Evolutionary conservation across 2,113 vertebrate genomes (phyloP), one percentile per base, ranked within the genome.

Genomic region (Nannobrachium achirus): DNA sequence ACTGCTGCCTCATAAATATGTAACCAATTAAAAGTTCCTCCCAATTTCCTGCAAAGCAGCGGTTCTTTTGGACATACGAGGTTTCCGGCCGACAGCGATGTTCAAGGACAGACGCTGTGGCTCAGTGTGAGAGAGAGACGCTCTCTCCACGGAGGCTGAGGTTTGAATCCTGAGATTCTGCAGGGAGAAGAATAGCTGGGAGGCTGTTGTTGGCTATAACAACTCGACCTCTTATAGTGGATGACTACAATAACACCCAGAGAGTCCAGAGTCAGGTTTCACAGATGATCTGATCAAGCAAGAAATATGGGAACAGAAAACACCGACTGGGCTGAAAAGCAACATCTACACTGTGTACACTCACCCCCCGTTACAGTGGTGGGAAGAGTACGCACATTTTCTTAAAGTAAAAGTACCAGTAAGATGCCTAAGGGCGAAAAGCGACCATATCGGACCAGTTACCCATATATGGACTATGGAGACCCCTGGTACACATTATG

Each of bases 261-360:
- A 49, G 18, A 78, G 66, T 79, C 56, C 11, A 79, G 86, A 82
- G 56, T 91, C 84, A 71, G 78, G 80, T 92, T 89, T 91, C 85
- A 76, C 80, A 79, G 79, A 87, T 86, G 80, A 88, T 85, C 75
- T 82, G 81, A 81, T 87, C 81, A 81, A 77, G 86, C 63, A 4
- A n/a, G 71, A 79, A 85, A 75, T 86, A 89, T 88, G 79, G 73
- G 81, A 74, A 84, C 79, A 85, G 69, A 88, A 89, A 90, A 88
- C 80, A 86, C n/a, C 64, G 25, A 33, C 25, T 4, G 25, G 25
- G 25, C 25, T 33, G 6, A 33, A 33, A 33, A 33, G 25, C 25
- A 33, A 33, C 25, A 33, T 33, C 25, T 33, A 33, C 25, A 33
- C 25, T 5, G 6, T n/a, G 25, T 33, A 33, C 25, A 33, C 3